Evolutionary conservation across 2,113 vertebrate genomes (phyloP), one percentile per base, ranked within the genome.

Genomic region (Sebastes fasciatus): DNA sequence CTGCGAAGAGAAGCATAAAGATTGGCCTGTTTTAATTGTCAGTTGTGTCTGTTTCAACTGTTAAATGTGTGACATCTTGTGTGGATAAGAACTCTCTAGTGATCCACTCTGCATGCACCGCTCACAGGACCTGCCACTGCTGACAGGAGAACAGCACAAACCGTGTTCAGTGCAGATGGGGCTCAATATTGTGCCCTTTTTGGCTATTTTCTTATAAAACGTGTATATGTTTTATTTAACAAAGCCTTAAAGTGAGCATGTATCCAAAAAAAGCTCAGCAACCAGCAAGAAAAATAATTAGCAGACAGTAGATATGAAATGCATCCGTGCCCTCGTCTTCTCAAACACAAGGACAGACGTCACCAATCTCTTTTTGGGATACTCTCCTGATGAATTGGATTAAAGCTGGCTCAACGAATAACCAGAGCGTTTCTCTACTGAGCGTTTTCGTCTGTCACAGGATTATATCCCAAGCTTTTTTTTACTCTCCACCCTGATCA

Each of bases 381-480:
- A 74, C 45, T 54, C 62, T 67, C 19, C 48, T 70, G 40, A 71
- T 77, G 60, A 87, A 89, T 88, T 88, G 64, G 81, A 90, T 89
- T 92, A 79, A 73, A 80, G 9, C 74, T 43, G 19, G 26, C 68
- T 10, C 46, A 43, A 77, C 19, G n/a, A 86, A 73, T 62, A 77
- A 84, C 71, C 40, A 26, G 76, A 77, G 52, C 17, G 2, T 86
- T 82, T 77, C 58, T 21, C 58, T 21, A 64, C 66, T 58, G 65
- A 78, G 66, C 63, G 9, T 64, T 67, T 79, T 19, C 1, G 9
- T 78, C 70, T 80, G 55, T 80, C 54, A 75, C 49, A 57, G 76
- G 65, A 84, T 86, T 76, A 86, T 77, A n/a, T 79, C 48, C 26
- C 67, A 49, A n/a, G n/a, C n/a, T 10, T 54, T 86, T 69, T 72